phyloP scores from a whole-genome alignment of 2,113 vertebrate genomes.

The Casuarius casuarius region DNA sequence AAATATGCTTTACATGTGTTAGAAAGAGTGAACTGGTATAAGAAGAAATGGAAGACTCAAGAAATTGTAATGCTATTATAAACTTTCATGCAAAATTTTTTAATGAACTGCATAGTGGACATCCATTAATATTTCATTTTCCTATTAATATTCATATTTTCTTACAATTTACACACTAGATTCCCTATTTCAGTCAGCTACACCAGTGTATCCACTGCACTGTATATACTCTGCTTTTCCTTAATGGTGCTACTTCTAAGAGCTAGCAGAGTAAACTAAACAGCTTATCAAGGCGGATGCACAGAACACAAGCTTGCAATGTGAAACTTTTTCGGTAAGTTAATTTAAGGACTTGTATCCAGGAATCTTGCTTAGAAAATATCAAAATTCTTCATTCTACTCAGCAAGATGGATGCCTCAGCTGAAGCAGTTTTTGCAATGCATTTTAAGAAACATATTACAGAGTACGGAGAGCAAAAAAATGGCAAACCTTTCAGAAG shows the following conservation, averaged over 20 bases:
- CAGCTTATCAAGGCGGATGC: background rate
- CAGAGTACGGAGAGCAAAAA: background rate
- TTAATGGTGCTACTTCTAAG: background rate
- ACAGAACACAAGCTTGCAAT: background rate
- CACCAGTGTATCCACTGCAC: background rate
- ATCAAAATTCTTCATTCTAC: background rate
- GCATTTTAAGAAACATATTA: constrained; percentile 19
- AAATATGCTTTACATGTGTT: constrained; percentile 67
- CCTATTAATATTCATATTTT: background rate
- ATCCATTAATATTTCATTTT: background rate
- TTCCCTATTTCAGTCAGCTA: background rate
- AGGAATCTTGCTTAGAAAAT: background rate
- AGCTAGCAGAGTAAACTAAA: background rate
- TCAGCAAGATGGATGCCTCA: constrained; percentile 1
- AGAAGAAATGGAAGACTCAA: constrained; percentile 42
- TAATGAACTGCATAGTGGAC: background rate
- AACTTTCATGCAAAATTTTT: background rate
- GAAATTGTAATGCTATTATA: constrained; percentile 25
- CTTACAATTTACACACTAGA: background rate
- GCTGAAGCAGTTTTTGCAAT: background rate
- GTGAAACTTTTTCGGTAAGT: background rate
- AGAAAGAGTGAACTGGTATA: constrained; percentile 42
- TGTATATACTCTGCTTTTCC: background rate
- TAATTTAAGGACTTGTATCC: background rate
- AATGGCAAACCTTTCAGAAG: background rate